Conservation (phyloP, 2,797 vertebrate species). For the Schizopygopsis pylzovi region DNA sequence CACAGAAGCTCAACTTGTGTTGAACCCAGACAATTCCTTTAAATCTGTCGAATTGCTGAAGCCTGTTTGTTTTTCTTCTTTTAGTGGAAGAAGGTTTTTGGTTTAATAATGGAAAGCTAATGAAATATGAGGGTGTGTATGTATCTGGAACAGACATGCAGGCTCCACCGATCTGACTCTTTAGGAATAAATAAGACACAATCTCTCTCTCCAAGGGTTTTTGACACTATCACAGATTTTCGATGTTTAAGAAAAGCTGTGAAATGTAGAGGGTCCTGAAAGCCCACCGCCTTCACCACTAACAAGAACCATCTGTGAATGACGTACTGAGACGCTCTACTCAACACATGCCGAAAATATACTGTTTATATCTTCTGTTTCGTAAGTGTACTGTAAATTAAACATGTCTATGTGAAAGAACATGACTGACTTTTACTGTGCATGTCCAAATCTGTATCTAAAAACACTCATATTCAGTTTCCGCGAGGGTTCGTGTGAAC, state of each 20-base stretch:
- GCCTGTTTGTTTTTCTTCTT: conserved; percentile 52
- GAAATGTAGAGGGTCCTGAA: conserved; percentile 63
- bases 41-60: conserved; percentile 63
- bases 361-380: conserved; percentile 18
- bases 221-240: conserved; percentile 5
- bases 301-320: conserved; percentile 76
- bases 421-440: background rate
- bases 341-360: background rate
- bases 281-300: no score
- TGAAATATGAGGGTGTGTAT: conserved; percentile 24
- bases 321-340: conserved; percentile 43
- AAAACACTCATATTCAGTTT: background rate
- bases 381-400: conserved; percentile 11
- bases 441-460: background rate
- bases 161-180: conserved; percentile 43
- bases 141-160: conserved; percentile 63
- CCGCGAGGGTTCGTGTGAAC: background rate
- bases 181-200: background rate
- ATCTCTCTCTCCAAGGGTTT: background rate
- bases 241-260: conserved; percentile 50
- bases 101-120: conserved; percentile 70
- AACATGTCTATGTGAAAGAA: background rate
- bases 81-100: conserved; percentile 64
- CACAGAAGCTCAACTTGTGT: conserved; percentile 3
- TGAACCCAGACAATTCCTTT: background rate